phyloP scores from a whole-genome alignment of 2,888 invertebrate species.

The Phyllotreta cruciferae region DNA sequence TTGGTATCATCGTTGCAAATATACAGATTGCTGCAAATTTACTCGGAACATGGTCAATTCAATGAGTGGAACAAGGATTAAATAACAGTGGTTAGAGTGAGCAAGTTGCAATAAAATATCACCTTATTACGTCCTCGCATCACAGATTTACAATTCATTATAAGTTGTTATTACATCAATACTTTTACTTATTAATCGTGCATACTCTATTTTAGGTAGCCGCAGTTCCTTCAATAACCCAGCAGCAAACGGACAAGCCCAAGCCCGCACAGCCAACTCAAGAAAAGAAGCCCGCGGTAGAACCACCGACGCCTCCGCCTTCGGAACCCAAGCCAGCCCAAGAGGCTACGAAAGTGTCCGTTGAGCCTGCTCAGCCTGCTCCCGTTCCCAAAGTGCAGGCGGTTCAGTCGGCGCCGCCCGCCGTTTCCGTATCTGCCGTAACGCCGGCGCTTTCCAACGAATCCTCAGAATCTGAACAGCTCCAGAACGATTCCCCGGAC shows the following conservation, averaged over 20 bases:
- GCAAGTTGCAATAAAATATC: too few relatives aligned
- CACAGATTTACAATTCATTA: too few relatives aligned
- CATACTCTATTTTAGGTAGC: constrained; percentile 13
- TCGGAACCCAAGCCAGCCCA: constrained; percentile 29
- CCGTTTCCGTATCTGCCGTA: constrained; percentile 44
- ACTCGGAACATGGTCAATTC: too few relatives aligned
- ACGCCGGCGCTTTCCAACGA: constrained; percentile 43
- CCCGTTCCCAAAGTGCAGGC: constrained; percentile 9
- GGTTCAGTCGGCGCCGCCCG: constrained; percentile 46
- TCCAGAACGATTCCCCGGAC: constrained; percentile 14
- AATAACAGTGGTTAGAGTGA: too few relatives aligned
- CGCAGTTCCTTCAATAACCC: background rate
- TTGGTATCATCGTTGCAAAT: too few relatives aligned
- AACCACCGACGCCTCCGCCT: constrained; percentile 47
- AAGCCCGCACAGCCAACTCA: constrained; percentile 48
- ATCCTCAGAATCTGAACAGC: constrained; percentile 19
- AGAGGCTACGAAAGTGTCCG: constrained; percentile 7
- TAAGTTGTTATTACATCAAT: too few relatives aligned
- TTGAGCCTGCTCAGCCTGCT: background rate
- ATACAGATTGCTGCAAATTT: too few relatives aligned
- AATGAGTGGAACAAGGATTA: too few relatives aligned
- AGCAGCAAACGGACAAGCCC: constrained; percentile 11
- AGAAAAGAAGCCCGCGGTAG: constrained; percentile 31
- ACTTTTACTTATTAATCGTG: constrained; percentile 9
- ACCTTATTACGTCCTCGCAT: too few relatives aligned